A percentile compares a stretch with the other conserved stretches of the same genome.
Conservation (phyloP, 1,140 invertebrate species). For the Dendroctonus ponderosae region DNA sequence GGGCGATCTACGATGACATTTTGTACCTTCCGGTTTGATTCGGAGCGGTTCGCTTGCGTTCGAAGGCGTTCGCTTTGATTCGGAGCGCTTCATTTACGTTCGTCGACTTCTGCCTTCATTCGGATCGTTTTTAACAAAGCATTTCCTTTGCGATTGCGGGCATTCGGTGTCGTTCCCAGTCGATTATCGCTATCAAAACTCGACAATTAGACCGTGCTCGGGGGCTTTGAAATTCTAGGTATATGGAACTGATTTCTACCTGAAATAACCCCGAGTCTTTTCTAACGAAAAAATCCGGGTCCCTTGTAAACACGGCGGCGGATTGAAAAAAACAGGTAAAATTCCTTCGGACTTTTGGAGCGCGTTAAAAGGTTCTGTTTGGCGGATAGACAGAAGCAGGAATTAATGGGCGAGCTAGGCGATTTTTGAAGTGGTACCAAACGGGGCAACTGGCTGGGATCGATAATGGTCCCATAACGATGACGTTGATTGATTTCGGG, state of each 20-base stretch:
- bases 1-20: no score
- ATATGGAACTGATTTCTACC: slow-evolving; percentile 21
- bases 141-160: no score
- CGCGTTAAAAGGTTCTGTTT: background rate
- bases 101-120: no score
- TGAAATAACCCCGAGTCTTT: slow-evolving; percentile 27
- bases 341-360: slow-evolving; percentile 14
- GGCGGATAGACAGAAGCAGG: background rate
- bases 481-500: background rate
- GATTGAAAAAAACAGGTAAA: slow-evolving; percentile 28
- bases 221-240: slow-evolving; percentile 13
- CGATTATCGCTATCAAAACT: no score
- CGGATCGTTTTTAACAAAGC: no score
- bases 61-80: no score
- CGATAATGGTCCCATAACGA: background rate
- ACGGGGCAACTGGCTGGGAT: background rate
- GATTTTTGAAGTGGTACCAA: background rate
- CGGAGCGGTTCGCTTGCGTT: no score
- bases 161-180: no score
- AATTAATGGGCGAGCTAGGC: background rate
- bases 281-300: slow-evolving; percentile 29
- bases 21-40: no score
- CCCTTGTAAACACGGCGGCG: slow-evolving; percentile 21
- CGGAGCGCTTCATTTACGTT: no score
- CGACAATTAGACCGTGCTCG: no score